Evolutionary conservation across 2,797 vertebrate genomes (phyloP), one percentile per base, ranked within the genome.

Genomic region (Hippopotamyrus pictus): DNA sequence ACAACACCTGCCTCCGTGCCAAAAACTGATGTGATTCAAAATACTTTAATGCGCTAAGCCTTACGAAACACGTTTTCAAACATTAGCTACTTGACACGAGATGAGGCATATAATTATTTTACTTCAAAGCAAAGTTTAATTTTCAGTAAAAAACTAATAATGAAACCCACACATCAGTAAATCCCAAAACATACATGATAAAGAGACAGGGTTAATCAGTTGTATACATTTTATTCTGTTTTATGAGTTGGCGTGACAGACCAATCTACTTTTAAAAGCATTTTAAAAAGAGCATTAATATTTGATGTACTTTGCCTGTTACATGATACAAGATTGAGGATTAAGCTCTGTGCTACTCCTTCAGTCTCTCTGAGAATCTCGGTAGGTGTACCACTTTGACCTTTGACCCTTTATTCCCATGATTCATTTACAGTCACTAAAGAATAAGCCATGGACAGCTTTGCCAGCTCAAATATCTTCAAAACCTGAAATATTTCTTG

Each of bases 181-280:
- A 76, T 79, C 33, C 29, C 37, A n/a, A 85, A 62, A 62, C 48
- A 86, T 65, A 17, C 57, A 86, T 19, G 25, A 89, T n/a, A 65
- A 86, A 33, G 29, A 85, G 65, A 83, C 53, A 85, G 88, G 57
- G 37, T 22, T 89, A 83, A 89, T 4, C 59, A 88, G 88, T 76
- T 50, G 57, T 89, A 79, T 91, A 90, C 82, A 90, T 62, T 95
- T 94, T 95, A 95, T 94, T 95, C 89, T 92, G 90, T 94, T 91
- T 59, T 8, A 89, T 92, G 90, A 91, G 90, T 90, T 89, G 73
- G 90, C 88, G 91, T 91, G 92, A 93, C 91, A 92, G 91, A 89
- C 59, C 84, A 90, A 88, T 89, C 91, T 57, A 33, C 90, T 51
- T 83, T 90, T 91, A 89, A 83, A 41, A 8, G 90, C 90, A 90